Evolutionary conservation across 92 coral and sea anemone species (phyloP).

Genomic region (Muricea muricata): DNA sequence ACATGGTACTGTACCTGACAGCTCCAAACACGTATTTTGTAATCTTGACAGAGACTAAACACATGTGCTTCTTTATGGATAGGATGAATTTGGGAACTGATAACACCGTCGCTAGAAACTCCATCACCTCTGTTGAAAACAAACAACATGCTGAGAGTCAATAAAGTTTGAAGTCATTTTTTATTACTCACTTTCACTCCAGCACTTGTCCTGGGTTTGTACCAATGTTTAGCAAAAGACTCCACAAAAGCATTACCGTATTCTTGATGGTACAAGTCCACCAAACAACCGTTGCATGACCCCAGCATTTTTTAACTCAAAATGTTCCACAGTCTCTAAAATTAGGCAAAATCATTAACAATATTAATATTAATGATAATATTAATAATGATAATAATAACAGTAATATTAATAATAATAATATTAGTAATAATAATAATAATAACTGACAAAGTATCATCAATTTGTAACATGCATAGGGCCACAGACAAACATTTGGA

Average conservation of each 20-base stretch:
- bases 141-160: background rate
- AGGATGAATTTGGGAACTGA: constrained; percentile 77
- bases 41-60: constrained; percentile 88
- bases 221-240: no score
- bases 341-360: no score
- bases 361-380: no score
- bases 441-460: no score
- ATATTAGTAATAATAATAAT: no score
- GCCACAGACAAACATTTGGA: no score
- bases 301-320: constrained; percentile 88
- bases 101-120: constrained; percentile 73
- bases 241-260: constrained; percentile 36
- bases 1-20: constrained; percentile 91
- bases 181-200: no score
- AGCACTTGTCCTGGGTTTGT: no score
- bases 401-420: no score
- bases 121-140: constrained; percentile 69
- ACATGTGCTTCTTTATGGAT: constrained; percentile 81
- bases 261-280: constrained; percentile 93
- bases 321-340: constrained; percentile 82
- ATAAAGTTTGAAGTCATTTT: no score
- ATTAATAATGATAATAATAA: no score
- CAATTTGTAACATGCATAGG: no score
- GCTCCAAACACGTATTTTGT: constrained; percentile 94
- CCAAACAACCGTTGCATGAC: constrained; percentile 96